A percentile compares a stretch with the other conserved stretches of the same genome.
phyloP scores from a whole-genome alignment of 1,140 invertebrate genomes.

The roundworm (Caenorhabditis elegans) region WBcel235 BX284602.5:9344001-9344500 shows the following conservation, averaged over 20 bases:
- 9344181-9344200: slow-evolving; percentile 21
- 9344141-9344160: background rate
- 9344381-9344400: slow-evolving; percentile 39
- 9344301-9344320: slow-evolving; percentile 49
- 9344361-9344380: slow-evolving; percentile 43
- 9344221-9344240: slow-evolving; percentile 13
- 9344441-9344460: background rate
- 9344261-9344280: background rate
- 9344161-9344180: background rate
- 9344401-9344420: slow-evolving; percentile 51
- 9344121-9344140: no score
- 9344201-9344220: background rate
- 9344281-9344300: slow-evolving; percentile 52
- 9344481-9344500: no score
- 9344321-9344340: slow-evolving; percentile 44
- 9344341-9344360: slow-evolving; percentile 49
- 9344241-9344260: background rate
- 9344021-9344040: background rate
- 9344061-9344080: background rate
- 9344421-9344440: background rate
- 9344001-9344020: background rate
- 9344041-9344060: background rate
- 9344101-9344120: no score
- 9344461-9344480: no score
- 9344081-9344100: background rate